phyloP scores from a whole-genome alignment of 2,113 vertebrate species.

The Orycteropus afer region DNA sequence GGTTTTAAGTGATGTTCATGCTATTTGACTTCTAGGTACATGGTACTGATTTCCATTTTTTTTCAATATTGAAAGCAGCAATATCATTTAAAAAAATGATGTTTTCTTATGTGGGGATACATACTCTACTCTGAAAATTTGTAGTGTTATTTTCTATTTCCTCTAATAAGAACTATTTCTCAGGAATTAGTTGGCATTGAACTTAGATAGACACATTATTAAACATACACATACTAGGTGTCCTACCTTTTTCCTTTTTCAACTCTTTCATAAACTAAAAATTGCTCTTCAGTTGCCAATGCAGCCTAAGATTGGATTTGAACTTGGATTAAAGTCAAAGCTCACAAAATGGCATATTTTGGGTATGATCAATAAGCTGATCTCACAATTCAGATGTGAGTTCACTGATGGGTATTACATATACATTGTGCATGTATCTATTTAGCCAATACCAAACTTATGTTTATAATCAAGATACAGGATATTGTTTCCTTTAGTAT shows the following conservation, averaged over 20 bases:
- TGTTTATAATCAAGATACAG: not conserved
- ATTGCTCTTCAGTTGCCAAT: not conserved
- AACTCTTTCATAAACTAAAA: constrained; percentile 12
- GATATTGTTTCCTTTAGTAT: not conserved
- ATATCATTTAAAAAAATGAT: not conserved
- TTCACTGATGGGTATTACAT: not conserved
- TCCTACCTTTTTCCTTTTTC: not conserved
- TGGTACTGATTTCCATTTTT: not conserved
- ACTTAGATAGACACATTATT: not conserved
- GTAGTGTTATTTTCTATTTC: not conserved
- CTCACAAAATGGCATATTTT: not conserved
- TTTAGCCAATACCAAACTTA: not conserved
- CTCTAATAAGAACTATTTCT: not conserved
- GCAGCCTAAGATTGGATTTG: not conserved
- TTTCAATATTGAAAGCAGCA: constrained; percentile 14
- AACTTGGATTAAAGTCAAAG: constrained; percentile 18
- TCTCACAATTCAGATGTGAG: not conserved
- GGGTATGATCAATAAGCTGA: constrained; percentile 3
- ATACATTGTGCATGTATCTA: not conserved
- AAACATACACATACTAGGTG: not conserved
- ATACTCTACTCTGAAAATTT: not conserved
- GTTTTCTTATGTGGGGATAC: not conserved
- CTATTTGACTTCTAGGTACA: not conserved
- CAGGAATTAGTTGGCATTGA: constrained; percentile 1
- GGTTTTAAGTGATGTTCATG: not conserved